Base-by-base conservation (phyloP, 92 coral and sea anemone species). In the Zoanthus sociatus region DNA sequence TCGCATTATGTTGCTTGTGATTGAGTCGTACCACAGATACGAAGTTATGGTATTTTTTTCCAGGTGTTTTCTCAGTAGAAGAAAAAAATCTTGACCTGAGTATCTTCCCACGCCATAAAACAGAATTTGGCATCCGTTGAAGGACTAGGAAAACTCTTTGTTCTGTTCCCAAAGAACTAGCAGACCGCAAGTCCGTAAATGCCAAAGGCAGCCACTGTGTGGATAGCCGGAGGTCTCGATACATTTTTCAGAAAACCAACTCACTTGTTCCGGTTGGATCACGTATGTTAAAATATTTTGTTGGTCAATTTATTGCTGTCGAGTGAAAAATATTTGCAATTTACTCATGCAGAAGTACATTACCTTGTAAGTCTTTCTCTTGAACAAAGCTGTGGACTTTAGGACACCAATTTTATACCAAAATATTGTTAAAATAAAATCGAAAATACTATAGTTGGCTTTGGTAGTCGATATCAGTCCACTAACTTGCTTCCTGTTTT, bases 161-260 rank as follows among this genome's bases (percentile, higher is more conserved):
- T 53, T 45, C 66, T 63, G 78, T 87, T 47, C 90, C 90, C 26
- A 26, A 14, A 11, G 84, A 76, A 7, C 45, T 78, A 26, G 78
- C 86, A 30, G 90, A 21, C 16, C 86, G 69, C 60, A 87, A 87
- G 51, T 77, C 90, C 17, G 33, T 31, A 32, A 78, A 30, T 53
- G 86, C 79, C 72, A 87, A 32, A 77, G 90, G 86, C 51, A 87
- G 85, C 86, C 51, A 76, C 85, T 73, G 78, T 68, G 84, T 86
- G 76, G 77, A 86, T 66, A 86, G 89, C 89, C 42, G 55, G 83
- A 33, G 66, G 63, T 86, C 84, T n/a, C 48, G 13, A 53, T 77
- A 21, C 56, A 86, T 86, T 77, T 63, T 86, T 31, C 14, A 30
- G 51, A n/a, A 53, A 72, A 64, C 86, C 73, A 87, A 79, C 64